Base-by-base conservation (phyloP, 2,797 vertebrate genomes). In the Enteromius fasciolatus region DNA sequence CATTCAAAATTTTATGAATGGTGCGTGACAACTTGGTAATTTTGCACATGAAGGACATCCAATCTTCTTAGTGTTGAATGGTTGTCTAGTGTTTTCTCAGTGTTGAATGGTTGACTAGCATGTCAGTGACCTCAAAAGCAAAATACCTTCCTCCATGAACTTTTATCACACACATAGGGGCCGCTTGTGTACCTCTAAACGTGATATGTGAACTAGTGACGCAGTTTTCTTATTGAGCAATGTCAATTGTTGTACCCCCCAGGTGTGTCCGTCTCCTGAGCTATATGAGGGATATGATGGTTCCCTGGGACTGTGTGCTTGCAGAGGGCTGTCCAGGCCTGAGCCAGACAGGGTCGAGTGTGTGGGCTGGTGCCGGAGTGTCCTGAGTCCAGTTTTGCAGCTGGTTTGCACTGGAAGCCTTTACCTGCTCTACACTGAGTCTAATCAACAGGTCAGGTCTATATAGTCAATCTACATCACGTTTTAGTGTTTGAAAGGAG, bases 291-390 rank as follows among this genome's bases (percentile, higher is more conserved):
- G 95, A 54, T 97, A 94, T 1, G 95, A 98, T 77, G 91, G 88
- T 72, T 87, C 90, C 44, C 92, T 99, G 0, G 96, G 97, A 0
- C 92, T 99, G 80, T 99, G 96, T 81, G 59, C 96, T 72, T 98
- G 97, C 84, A 93, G 72, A 86, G 82, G 28, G 18, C 72, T 36
- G 5, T 25, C 90, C 14, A 88, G 88, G 15, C 84, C 87, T 20
- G 90, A 92, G n/a, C 84, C 88, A 12, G 90, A 91, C 69, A 91
- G 94, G 84, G 83, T 76, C 0, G 63, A 90, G 0, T 97, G 96
- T 66, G 84, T 92, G 10, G 78, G 90, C 10, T 90, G 87, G 36
- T 97, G 97, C 15, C 89, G 91, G 44, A 89, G 77, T 72, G 80
- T 70, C 9, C 83, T 89, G 15, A 87, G 80, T 0, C 4, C 68